Evolutionary conservation across 2,888 invertebrate genomes (phyloP), one percentile per base, ranked within the genome.

Genomic region (Limnephilus marmoratus): DNA sequence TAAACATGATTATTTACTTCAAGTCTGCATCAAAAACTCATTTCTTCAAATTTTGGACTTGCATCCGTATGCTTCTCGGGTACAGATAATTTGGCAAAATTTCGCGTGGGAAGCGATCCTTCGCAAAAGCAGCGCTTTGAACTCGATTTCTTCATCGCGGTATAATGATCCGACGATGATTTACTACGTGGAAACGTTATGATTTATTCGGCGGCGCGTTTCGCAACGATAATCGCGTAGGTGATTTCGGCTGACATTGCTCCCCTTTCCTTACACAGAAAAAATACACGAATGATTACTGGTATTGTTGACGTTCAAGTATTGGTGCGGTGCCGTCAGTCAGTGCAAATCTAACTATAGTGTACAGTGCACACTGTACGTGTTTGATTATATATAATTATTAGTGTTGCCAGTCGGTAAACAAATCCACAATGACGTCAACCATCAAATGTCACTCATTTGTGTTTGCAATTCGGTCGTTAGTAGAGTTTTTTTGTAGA

Each of bases 131-230:
- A 68, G 68, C 68, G 68, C 68, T 68, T 68, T 68, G 82, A 82
- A 82, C 82, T 18, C 82, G 34, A 82, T 82, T 82, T 82, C 82
- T 34, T 82, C 31, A 82, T 13, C 34, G 31, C 34, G 13, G 68
- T 82, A 34, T 82, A 82, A 82, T 82, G 82, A 82, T 31, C 34
- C 68, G 68, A 18, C 34, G 82, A 82, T 82, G 82, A 82, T 82
- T 82, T 15, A 82, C 82, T 82, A 34, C 31, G 34, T 34, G 82
- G 34, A 34, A 82, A 82, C 34, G 34, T 31, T 34, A 82, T 82
- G 82, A 82, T 82, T 82, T 82, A 82, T 82, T 31, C 82, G 29
- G 82, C 82, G 82, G 82, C 4, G 82, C 24, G 18, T 82, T 31
- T 82, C 31, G 34, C 15, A 82, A 82, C 31, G 24, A 24, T 24